phyloP scores from a whole-genome alignment of 2,888 invertebrate species.

The Timema cristinae region DNA sequence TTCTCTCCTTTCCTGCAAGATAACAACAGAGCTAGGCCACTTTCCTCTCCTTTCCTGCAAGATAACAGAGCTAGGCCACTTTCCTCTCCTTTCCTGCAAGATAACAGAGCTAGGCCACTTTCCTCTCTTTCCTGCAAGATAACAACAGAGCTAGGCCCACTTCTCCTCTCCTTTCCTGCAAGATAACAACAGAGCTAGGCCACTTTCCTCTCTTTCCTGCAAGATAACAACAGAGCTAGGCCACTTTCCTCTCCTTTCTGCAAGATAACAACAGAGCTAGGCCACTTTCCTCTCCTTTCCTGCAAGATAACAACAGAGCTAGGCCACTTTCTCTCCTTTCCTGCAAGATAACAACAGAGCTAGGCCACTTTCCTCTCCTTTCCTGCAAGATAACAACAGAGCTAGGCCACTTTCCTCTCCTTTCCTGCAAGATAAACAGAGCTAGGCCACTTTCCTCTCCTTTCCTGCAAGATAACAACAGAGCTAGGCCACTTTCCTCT shows the following conservation, averaged over 20 bases:
- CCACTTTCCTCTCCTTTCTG: slow-evolving; percentile 59
- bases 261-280: slow-evolving; percentile 32
- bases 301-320: slow-evolving; percentile 40
- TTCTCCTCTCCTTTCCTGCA: slow-evolving; percentile 66
- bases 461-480: slow-evolving; percentile 53
- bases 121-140: slow-evolving; percentile 60
- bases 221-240: slow-evolving; percentile 32
- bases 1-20: slow-evolving; percentile 64
- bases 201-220: slow-evolving; percentile 59
- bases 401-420: slow-evolving; percentile 49
- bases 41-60: slow-evolving; percentile 66
- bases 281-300: slow-evolving; percentile 61
- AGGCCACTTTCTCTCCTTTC: slow-evolving; percentile 56
- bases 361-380: slow-evolving; percentile 53
- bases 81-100: slow-evolving; percentile 66
- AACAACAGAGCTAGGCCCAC: too few relatives aligned
- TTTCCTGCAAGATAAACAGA: slow-evolving; percentile 53
- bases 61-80: too few relatives aligned
- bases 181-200: slow-evolving; percentile 25
- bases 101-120: too few relatives aligned
- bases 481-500: too few relatives aligned
- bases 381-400: slow-evolving; percentile 48
- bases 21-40: too few relatives aligned
- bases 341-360: slow-evolving; percentile 44
- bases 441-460: slow-evolving; percentile 49